Percentiles rank a stretch among this genome's conserved stretches.
Conservation (phyloP, 1,140 invertebrate species). For the Geopemphigus sp. region DNA sequence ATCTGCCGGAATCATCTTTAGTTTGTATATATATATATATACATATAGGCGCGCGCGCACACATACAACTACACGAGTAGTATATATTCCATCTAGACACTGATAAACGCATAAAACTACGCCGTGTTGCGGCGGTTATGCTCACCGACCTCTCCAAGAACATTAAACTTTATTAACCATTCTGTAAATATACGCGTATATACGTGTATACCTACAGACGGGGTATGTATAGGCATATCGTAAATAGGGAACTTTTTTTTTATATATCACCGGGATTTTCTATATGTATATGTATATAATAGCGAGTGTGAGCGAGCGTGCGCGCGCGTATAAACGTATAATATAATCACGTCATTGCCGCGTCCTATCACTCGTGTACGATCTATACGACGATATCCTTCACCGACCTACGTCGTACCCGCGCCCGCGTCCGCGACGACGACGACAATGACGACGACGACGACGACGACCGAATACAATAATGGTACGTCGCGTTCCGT, state of each 20-base stretch:
- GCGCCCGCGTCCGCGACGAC: not conserved
- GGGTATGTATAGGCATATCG: too few species aligned
- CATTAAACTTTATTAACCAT: slow-evolving; percentile 48
- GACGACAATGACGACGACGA: not conserved
- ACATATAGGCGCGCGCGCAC: not conserved
- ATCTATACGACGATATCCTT: slow-evolving; percentile 37
- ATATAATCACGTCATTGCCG: slow-evolving; percentile 43
- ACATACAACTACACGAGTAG: not conserved
- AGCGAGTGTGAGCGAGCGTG: slow-evolving; percentile 15
- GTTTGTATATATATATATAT: not conserved
- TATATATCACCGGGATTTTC: not conserved
- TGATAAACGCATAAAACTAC: slow-evolving; percentile 42
- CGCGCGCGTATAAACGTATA: not conserved
- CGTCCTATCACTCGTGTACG: slow-evolving; percentile 16
- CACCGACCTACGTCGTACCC: slow-evolving; percentile 2
- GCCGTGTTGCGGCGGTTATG: not conserved
- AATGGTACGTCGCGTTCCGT: not conserved
- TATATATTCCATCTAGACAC: slow-evolving; percentile 28
- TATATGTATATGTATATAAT: too few species aligned
- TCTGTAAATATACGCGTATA: not conserved
- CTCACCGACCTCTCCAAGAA: not conserved
- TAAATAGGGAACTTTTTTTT: slow-evolving; percentile 1
- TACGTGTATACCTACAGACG: too few species aligned
- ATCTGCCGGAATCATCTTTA: slow-evolving; percentile 44
- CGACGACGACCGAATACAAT: not conserved